Percentiles rank a stretch among this genome's conserved stretches.
Conservation (phyloP, 2,113 vertebrate species). For the Semnopithecus entellus region DNA sequence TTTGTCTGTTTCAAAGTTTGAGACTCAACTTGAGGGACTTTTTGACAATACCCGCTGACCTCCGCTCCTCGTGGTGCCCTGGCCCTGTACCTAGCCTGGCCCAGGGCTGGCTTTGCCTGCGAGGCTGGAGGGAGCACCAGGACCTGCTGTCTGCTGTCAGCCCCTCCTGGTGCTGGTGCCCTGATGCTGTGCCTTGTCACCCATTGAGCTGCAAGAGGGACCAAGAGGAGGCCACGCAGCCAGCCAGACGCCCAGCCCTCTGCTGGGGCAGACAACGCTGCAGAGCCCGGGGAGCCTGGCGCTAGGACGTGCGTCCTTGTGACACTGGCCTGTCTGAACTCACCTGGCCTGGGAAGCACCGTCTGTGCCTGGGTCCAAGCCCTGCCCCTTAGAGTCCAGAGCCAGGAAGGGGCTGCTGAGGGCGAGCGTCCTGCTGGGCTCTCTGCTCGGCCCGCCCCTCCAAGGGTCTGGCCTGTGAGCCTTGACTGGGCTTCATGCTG, state of each 20-base stretch:
- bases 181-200: constrained; percentile 83
- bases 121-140: constrained; percentile 24
- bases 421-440: neutral
- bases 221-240: neutral
- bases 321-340: neutral
- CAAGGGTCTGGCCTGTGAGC: neutral
- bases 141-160: constrained; percentile 57
- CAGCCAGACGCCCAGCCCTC: neutral
- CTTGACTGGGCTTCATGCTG: neutral
- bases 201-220: constrained; percentile 59
- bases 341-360: neutral
- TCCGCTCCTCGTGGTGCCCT: constrained; percentile 30
- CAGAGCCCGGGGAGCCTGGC: neutral
- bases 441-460: neutral
- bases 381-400: neutral
- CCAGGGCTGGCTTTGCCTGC: constrained; percentile 63
- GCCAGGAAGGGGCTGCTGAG: neutral
- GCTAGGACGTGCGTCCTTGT: neutral
- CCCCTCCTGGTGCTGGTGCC: constrained; percentile 58
- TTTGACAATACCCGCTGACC: constrained; percentile 43
- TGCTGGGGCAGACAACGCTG: neutral
- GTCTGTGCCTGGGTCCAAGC: neutral
- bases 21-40: constrained; percentile 66
- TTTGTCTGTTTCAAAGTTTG: constrained; percentile 60
- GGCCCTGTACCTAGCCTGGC: constrained; percentile 61